A percentile compares a stretch with the other conserved stretches of the same genome.
These are phyloP conservation scores for Drosophila mimetica DNA, from an alignment of 2,888 invertebrate species.

Conservation along the genomic window DNA sequence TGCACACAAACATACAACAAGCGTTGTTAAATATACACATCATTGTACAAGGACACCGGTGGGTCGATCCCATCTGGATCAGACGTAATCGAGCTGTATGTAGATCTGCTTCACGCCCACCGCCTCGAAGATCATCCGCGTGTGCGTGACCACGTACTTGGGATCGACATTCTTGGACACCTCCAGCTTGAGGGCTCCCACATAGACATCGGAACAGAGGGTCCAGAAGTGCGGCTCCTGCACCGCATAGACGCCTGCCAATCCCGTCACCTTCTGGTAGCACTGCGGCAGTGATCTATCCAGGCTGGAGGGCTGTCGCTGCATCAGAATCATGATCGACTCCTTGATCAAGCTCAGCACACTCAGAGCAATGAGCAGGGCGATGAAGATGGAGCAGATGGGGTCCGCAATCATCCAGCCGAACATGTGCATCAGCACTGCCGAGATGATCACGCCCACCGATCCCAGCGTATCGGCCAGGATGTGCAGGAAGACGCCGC, in stretches of 20 bases:
- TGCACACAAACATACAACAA: slow-evolving; percentile 28
- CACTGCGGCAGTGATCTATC: slow-evolving; percentile 94
- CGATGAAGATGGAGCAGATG: slow-evolving; percentile 98
- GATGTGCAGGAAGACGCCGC: slow-evolving; percentile 98
- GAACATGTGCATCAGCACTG: slow-evolving; percentile 96
- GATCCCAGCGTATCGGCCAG: slow-evolving; percentile 98
- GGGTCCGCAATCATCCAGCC: slow-evolving; percentile 99
- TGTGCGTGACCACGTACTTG: slow-evolving; percentile 95
- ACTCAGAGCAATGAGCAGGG: slow-evolving; percentile 94
- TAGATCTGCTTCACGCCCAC: slow-evolving; percentile 96
- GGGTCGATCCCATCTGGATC: slow-evolving; percentile 62
- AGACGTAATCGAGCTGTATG: slow-evolving; percentile 96
- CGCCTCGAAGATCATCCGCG: slow-evolving; percentile 97
- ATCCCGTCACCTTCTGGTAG: slow-evolving; percentile 94
- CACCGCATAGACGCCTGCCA: slow-evolving; percentile 97
- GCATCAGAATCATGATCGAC: slow-evolving; percentile 96
- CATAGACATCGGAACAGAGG: slow-evolving; percentile 95
- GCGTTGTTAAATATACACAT: slow-evolving; percentile 60
- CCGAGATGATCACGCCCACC: slow-evolving; percentile 98
- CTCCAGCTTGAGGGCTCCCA: slow-evolving; percentile 97
- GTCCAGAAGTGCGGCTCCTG: slow-evolving; percentile 99
- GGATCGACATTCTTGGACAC: slow-evolving; percentile 97
- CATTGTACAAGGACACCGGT: slow-evolving; percentile 34
- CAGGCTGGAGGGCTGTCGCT: slow-evolving; percentile 93
- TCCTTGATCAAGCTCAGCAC: slow-evolving; percentile 93